These are phyloP conservation scores for Apamea crenata DNA, from an alignment of 2,888 invertebrate genomes.

Conservation along the genomic window DNA sequence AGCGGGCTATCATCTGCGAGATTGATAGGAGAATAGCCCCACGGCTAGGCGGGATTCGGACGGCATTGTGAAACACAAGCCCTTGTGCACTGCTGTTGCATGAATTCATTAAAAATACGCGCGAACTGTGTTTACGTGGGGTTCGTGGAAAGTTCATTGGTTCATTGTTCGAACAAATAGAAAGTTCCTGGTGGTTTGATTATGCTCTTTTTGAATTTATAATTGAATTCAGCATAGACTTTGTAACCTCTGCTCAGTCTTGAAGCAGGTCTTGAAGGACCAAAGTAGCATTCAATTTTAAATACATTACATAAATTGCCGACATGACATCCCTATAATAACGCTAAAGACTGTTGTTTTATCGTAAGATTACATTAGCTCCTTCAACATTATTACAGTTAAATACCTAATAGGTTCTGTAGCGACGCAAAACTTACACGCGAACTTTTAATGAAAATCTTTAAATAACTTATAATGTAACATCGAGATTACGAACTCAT, in stretches of 20 bases:
- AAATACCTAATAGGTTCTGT: conserved; percentile 59
- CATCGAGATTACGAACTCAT: conserved; percentile 80
- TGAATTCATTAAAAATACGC: conserved; percentile 80
- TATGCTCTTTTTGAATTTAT: conserved; percentile 40
- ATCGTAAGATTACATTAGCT: conserved; percentile 42
- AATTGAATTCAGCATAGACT: conserved; percentile 12
- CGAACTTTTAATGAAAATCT: conserved; percentile 75
- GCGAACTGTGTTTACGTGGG: conserved; percentile 71
- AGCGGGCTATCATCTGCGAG: conserved; percentile 89
- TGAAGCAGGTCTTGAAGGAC: neutral
- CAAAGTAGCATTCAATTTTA: conserved; percentile 18
- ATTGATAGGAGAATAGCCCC: conserved; percentile 90
- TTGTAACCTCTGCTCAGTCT: neutral
- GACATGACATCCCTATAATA: conserved; percentile 7
- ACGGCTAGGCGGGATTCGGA: conserved; percentile 85
- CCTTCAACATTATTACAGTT: conserved; percentile 44
- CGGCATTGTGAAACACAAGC: conserved; percentile 79
- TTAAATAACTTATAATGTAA: conserved; percentile 73
- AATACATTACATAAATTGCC: conserved; percentile 2
- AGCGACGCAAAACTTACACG: conserved; percentile 68
- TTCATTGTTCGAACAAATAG: conserved; percentile 57
- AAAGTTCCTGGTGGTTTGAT: conserved; percentile 44
- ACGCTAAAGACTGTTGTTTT: conserved; percentile 28
- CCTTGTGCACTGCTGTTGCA: conserved; percentile 76
- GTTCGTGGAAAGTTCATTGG: conserved; percentile 62